Conservation (phyloP, 2,888 invertebrate genomes). For the Ectropis crepuscularia region DNA sequence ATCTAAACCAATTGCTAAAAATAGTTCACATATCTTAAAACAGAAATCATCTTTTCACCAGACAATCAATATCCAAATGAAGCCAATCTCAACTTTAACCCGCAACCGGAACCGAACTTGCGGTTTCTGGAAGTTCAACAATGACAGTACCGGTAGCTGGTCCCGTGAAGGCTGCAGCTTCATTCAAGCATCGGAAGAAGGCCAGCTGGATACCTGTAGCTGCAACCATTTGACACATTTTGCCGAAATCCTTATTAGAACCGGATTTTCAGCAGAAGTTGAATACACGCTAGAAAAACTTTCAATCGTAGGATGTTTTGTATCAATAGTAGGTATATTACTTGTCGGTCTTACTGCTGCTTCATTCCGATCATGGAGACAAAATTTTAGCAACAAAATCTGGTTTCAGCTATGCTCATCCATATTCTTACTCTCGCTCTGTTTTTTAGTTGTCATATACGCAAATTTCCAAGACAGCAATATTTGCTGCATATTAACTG, state of each 20-base stretch:
- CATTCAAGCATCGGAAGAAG: conserved; percentile 55
- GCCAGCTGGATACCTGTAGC: conserved; percentile 75
- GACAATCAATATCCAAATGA: conserved; percentile 74
- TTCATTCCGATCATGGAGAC: conserved; percentile 85
- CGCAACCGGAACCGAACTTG: conserved; percentile 72
- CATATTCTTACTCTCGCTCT: conserved; percentile 72
- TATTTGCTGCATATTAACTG: conserved; percentile 82
- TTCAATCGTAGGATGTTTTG: conserved; percentile 77
- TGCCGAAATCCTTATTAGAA: conserved; percentile 78
- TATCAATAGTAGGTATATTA: conserved; percentile 79
- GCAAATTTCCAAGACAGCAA: conserved; percentile 63
- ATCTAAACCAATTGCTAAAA: too few species aligned
- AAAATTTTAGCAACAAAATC: conserved; percentile 86
- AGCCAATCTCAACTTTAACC: conserved; percentile 55
- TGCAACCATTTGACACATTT: conserved; percentile 86
- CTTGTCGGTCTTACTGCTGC: conserved; percentile 81
- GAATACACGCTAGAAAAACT: conserved; percentile 72
- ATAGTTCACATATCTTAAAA: background rate
- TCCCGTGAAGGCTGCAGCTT: conserved; percentile 81
- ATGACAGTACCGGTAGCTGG: conserved; percentile 77
- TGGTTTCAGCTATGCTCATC: conserved; percentile 83
- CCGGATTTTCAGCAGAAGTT: conserved; percentile 65
- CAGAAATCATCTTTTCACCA: conserved; percentile 43
- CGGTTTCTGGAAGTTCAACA: conserved; percentile 83
- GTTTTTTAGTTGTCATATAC: conserved; percentile 68